phyloP scores from a whole-genome alignment of 2,888 invertebrate genomes.

The Andrena camellia region DNA sequence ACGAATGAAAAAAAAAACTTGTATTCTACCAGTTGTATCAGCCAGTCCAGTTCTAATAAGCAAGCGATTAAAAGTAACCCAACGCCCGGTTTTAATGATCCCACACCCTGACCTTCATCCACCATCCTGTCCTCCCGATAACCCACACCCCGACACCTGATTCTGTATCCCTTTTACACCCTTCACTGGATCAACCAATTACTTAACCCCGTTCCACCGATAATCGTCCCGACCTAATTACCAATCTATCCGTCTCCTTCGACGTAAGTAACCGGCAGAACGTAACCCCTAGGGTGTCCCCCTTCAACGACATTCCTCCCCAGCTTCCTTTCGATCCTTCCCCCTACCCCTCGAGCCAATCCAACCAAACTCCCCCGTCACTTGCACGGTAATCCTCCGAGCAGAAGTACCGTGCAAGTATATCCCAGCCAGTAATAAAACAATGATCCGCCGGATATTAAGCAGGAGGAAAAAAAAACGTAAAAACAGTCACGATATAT shows the following conservation, averaged over 20 bases:
- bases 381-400: conserved; percentile 38
- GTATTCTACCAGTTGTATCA: conserved; percentile 85
- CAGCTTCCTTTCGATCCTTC: not conserved
- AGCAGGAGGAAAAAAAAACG: conserved; percentile 53
- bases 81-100: conserved; percentile 69
- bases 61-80: conserved; percentile 81
- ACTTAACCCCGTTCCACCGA: conserved; percentile 47
- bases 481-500: conserved; percentile 66
- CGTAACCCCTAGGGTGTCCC: conserved; percentile 50
- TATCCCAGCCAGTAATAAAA: conserved; percentile 67
- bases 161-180: conserved; percentile 31
- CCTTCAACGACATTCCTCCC: conserved; percentile 14
- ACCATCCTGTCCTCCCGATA: not conserved
- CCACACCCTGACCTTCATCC: conserved; percentile 7
- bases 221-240: conserved; percentile 62
- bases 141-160: conserved; percentile 4
- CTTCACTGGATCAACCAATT: conserved; percentile 62
- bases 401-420: conserved; percentile 58
- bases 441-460: conserved; percentile 60
- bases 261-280: conserved; percentile 61
- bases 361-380: conserved; percentile 8
- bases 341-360: not conserved
- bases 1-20: conserved; percentile 82
- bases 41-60: conserved; percentile 84
- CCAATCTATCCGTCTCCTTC: conserved; percentile 64